Conservation (phyloP, 2,113 vertebrate genomes). For the Calypte anna region DNA sequence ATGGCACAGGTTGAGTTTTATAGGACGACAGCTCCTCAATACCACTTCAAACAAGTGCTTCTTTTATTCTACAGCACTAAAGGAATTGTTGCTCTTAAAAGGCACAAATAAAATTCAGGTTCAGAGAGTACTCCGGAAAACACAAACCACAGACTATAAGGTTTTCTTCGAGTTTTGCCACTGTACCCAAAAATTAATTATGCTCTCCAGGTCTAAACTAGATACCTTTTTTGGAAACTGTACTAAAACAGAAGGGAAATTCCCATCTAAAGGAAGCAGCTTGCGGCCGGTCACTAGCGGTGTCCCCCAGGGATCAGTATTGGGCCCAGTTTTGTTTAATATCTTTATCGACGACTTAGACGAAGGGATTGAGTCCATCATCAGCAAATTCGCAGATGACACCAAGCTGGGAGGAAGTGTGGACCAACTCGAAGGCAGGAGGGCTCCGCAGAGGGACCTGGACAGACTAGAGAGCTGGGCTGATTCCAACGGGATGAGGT, state of each 20-base stretch:
- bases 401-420: too few relatives aligned
- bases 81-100: neutral
- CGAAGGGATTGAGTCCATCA: too few relatives aligned
- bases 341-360: too few relatives aligned
- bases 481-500: too few relatives aligned
- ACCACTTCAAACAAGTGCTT: neutral
- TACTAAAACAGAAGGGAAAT: neutral
- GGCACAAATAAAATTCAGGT: neutral
- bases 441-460: too few relatives aligned
- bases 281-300: too few relatives aligned
- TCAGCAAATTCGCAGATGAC: too few relatives aligned
- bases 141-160: neutral
- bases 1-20: neutral
- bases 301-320: too few relatives aligned
- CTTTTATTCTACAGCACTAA: neutral
- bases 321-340: too few relatives aligned
- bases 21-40: neutral
- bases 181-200: neutral
- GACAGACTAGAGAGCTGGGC: too few relatives aligned
- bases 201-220: neutral
- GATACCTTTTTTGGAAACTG: neutral
- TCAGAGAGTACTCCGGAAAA: neutral
- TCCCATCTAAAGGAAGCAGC: neutral
- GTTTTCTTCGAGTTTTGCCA: neutral
- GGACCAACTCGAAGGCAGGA: too few relatives aligned